Evolutionary conservation across 2,888 invertebrate species (phyloP).

Genomic region (Patella ulyssiponensis): DNA sequence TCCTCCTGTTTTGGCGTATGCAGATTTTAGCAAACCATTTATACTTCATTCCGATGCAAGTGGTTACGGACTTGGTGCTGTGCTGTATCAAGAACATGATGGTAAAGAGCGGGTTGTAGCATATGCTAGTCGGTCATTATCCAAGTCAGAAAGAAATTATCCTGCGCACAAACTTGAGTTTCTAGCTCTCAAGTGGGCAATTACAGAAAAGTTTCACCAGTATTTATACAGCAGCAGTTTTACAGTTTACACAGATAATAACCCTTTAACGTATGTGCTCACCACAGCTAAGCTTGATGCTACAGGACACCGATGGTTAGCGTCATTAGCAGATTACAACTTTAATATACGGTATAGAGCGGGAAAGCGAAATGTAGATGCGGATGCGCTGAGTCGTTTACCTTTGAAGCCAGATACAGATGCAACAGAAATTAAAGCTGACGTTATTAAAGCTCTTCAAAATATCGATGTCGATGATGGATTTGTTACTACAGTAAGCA

Average conservation of each 20-base stretch:
- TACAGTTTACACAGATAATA: slow-evolving; percentile 31
- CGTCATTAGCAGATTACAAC: slow-evolving; percentile 28
- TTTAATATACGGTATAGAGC: slow-evolving; percentile 26
- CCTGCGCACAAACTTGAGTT: slow-evolving; percentile 33
- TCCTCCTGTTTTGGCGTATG: slow-evolving; percentile 33
- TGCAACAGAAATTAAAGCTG: not conserved
- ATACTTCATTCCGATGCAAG: slow-evolving; percentile 28
- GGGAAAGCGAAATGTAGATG: slow-evolving; percentile 27
- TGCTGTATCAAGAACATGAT: slow-evolving; percentile 31
- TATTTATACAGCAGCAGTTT: slow-evolving; percentile 29
- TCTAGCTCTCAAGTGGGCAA: slow-evolving; percentile 34
- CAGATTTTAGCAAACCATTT: slow-evolving; percentile 31
- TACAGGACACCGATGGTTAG: slow-evolving; percentile 33
- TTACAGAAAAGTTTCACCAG: slow-evolving; percentile 35
- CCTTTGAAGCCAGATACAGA: slow-evolving; percentile 10
- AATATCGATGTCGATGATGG: not conserved
- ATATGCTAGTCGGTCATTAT: slow-evolving; percentile 33
- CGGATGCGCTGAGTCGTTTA: slow-evolving; percentile 39
- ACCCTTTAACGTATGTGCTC: slow-evolving; percentile 33
- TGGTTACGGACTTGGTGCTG: slow-evolving; percentile 25
- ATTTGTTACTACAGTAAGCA: not conserved
- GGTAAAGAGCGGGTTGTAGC: slow-evolving; percentile 26
- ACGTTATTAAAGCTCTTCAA: not conserved
- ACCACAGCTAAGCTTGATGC: slow-evolving; percentile 35
- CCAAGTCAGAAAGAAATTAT: too few species aligned